Percentiles rank a stretch among this genome's conserved stretches.
phyloP scores from a whole-genome alignment of 1,140 invertebrate genomes.

The Drosophila paulistorum region DNA sequence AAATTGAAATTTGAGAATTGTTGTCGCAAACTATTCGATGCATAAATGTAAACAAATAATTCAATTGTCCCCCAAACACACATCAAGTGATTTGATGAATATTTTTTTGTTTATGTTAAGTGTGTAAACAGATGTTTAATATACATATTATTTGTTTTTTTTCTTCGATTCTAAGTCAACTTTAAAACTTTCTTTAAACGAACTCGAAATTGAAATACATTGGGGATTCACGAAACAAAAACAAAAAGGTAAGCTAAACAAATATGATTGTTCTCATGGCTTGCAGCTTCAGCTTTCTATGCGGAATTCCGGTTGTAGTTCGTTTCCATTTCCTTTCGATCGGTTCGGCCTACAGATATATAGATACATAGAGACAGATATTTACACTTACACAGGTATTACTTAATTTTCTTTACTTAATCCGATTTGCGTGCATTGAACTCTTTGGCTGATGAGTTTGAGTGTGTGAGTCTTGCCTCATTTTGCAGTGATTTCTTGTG shows the following conservation, averaged over 20 bases:
- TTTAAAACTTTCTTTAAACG: not conserved
- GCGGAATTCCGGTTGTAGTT: constrained; percentile 6
- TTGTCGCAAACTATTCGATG: constrained; percentile 19
- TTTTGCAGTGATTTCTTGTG: constrained; percentile 59
- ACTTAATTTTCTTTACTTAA: constrained; percentile 76
- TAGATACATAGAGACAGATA: constrained; percentile 2
- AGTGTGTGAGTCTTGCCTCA: constrained; percentile 36
- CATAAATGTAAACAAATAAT: not conserved
- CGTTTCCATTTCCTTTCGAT: constrained; percentile 25
- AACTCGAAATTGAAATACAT: constrained; percentile 7
- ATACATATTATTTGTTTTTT: too few relatives aligned
- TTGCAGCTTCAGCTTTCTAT: not conserved
- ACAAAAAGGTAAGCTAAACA: constrained; percentile 30
- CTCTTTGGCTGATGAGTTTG: constrained; percentile 52
- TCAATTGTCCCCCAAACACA: too few relatives aligned
- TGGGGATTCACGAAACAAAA: constrained; percentile 14
- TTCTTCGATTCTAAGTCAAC: not conserved
- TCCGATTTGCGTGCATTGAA: constrained; percentile 81
- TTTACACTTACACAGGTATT: constrained; percentile 55
- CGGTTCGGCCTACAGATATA: constrained; percentile 1
- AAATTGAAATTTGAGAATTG: not conserved
- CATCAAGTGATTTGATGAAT: constrained; percentile 4
- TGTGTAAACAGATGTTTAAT: constrained; percentile 7
- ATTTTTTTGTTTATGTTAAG: constrained; percentile 9
- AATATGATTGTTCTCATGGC: not conserved